These are phyloP conservation scores for Ecdyonurus torrentis DNA, from an alignment of 2,888 invertebrate species.

Conservation along the genomic window DNA sequence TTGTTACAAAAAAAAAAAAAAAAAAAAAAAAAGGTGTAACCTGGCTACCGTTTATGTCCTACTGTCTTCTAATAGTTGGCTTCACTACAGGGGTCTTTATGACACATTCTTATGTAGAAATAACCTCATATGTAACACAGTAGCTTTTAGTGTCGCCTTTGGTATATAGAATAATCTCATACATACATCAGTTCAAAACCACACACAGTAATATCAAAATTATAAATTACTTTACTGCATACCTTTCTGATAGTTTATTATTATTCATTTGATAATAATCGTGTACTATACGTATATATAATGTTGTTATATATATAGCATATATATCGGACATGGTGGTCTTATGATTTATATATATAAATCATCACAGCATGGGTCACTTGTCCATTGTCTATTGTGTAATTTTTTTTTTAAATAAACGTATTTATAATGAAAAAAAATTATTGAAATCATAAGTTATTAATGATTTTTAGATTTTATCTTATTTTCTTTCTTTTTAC, in stretches of 20 bases:
- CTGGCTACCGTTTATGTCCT: neutral
- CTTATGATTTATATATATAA: neutral
- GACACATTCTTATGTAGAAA: neutral
- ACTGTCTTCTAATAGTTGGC: neutral
- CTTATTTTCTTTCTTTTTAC: too few relatives aligned
- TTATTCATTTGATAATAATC: neutral
- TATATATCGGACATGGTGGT: neutral
- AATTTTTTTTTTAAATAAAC: too few relatives aligned
- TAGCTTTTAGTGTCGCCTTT: neutral
- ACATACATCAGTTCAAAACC: neutral
- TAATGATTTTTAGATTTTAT: too few relatives aligned
- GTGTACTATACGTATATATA: neutral
- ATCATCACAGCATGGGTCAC: neutral
- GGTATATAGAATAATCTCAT: neutral
- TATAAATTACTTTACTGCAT: neutral
- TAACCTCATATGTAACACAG: neutral
- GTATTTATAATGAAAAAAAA: too few relatives aligned
- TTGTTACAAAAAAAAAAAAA: too few relatives aligned
- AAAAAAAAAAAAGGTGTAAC: neutral
- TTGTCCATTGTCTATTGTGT: neutral
- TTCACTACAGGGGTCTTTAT: neutral
- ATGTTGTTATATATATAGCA: neutral
- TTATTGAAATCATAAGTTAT: too few relatives aligned
- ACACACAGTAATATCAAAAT: neutral
- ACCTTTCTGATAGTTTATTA: neutral